Evolutionary conservation across 2,113 vertebrate species (phyloP), one percentile per base, ranked within the genome.

Genomic region (Gadus chalcogrammus): DNA sequence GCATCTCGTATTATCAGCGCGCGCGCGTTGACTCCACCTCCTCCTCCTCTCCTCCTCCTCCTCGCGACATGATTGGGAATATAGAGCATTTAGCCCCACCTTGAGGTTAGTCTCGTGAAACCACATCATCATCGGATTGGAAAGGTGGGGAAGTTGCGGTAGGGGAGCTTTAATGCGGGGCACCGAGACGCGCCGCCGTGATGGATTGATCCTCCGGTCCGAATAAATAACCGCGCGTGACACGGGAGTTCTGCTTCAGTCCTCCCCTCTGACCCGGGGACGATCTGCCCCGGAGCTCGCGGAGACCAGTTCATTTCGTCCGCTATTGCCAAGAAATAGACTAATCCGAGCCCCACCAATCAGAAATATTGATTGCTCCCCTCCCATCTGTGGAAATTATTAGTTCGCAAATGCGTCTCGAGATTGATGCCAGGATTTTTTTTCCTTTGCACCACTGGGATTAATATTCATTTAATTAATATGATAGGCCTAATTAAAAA

Each of bases 61-160:
- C 90, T 72, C 52, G 68, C 81, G 22, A 71, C 75, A 74, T 82
- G 82, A 91, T 91, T 90, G 88, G 91, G 79, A 67, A 80, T 76
- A 74, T 68, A 69, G 76, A 77, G 77, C 61, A 68, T 75, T 82
- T 90, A 82, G 83, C 88, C 82, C 92, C 90, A 83, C 90, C 91
- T 84, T 79, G 81, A 80, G 69, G 81, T 79, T 83, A 80, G 74
- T 85, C 72, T 88, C 82, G 35, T 75, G 77, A 82, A 83, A 82
- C 82, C 87, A 90, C 88, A 90, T 87, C 76, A 88, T 88, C 89
- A 90, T 66, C 60, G 80, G 69, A 60, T 79, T 79, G 74, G 42
- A 67, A 73, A 84, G 78, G 83, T 72, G 82, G 82, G 82, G 77
- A 79, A 79, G 84, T 84, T 71, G 78, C 64, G 72, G 70, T 67